Base-by-base conservation (phyloP, 2,797 vertebrate genomes). In the Hoplostethus atlanticus region DNA sequence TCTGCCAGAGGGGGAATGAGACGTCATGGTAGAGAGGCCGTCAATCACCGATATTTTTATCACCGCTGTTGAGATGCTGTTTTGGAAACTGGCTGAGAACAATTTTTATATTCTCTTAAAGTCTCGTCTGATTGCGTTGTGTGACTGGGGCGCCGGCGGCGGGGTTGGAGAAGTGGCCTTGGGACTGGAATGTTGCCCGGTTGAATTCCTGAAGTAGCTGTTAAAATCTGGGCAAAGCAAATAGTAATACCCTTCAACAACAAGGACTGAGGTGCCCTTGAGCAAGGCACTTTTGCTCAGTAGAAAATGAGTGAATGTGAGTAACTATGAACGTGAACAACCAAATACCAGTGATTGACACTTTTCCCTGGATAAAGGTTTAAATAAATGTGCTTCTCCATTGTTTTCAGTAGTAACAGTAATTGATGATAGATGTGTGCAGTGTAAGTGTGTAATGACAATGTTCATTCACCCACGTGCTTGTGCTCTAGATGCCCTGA, bases 401-500 rank as follows among this genome's bases (percentile, higher is more conserved):
- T 10, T 52, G 21, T 10, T 51, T 1, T 17, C 10, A 12, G 5
- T 21, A 5, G 28, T 11, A 0, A 12, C 34, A 9, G 50, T 25
- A 28, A 2, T 57, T 38, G 42, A 3, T 44, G 4, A 3, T 16
- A 21, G 7, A 58, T 50, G 54, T 36, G 46, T 46, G 25, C 21
- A 16, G 60, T 42, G 40, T 16, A 11, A 6, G 60, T 5, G 8
- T n/a, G 11, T 30, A 5, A 31, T 16, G 34, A 11, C 42, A 28
- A 3, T 2, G 1, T 67, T 44, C 63, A 60, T 71, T 58, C 16
- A 48, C 10, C 17, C 21, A 0, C 31, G 9, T 44, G 30, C 50
- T 61, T 61, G 53, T 86, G 58, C 67, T 62, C 51, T 36, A 99
- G 97, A 99, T 79, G 95, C 96, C 28, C 93, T 99, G 68, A 98